Conservation (phyloP, 2,888 invertebrate genomes). For the Pteria penguin region DNA sequence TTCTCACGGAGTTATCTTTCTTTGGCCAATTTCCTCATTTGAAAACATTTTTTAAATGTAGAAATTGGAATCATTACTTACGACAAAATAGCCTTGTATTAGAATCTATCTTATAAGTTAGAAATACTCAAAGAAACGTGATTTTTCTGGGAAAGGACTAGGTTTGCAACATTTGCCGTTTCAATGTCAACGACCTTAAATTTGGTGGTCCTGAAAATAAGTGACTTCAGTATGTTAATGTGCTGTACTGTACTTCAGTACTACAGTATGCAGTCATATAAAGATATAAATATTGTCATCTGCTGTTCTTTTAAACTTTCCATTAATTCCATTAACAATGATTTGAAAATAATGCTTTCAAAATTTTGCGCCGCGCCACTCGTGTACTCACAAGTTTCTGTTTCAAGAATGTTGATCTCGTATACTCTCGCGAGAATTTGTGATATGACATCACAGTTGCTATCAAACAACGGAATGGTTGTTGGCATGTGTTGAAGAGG, state of each 20-base stretch:
- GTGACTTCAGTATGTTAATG: too few relatives aligned
- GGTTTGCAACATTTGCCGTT: too few relatives aligned
- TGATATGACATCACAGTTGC: conserved; percentile 64
- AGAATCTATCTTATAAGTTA: too few relatives aligned
- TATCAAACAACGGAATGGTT: conserved; percentile 61
- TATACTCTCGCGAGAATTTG: conserved; percentile 47
- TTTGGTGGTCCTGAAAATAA: too few relatives aligned
- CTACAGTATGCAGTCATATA: background rate
- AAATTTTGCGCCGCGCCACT: conserved; percentile 32
- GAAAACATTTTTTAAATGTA: too few relatives aligned
- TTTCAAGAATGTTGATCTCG: conserved; percentile 27
- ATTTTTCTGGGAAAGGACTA: too few relatives aligned
- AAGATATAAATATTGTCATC: background rate
- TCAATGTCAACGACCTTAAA: too few relatives aligned
- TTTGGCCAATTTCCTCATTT: too few relatives aligned
- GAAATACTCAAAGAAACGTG: too few relatives aligned
- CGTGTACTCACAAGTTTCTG: conserved; percentile 3
- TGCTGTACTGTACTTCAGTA: background rate
- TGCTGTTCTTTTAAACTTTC: background rate
- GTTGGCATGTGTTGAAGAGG: conserved; percentile 37
- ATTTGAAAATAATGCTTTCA: background rate
- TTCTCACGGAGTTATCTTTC: too few relatives aligned
- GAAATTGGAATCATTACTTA: too few relatives aligned
- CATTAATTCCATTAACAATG: background rate
- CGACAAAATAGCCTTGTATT: too few relatives aligned